Percentiles rank a stretch among this genome's conserved stretches.
phyloP scores from a whole-genome alignment of 92 coral and sea anemone genomes.

The Umimayanthus kanabou region DNA sequence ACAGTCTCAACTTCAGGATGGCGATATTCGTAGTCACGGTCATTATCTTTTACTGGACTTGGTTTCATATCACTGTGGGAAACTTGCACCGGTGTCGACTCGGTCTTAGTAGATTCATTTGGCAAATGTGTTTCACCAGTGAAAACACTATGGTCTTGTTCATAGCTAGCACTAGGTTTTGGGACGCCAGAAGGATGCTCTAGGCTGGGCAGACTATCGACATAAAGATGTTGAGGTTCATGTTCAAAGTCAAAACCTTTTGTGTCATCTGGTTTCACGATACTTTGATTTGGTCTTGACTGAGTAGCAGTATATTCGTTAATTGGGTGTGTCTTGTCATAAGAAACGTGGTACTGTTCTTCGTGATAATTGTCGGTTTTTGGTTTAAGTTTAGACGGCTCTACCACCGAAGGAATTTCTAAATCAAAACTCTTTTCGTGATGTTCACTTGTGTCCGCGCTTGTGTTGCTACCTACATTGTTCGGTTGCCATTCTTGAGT shows the following conservation, averaged over 20 bases:
- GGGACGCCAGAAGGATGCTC: neutral
- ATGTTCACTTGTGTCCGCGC: neutral
- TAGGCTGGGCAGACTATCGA: neutral
- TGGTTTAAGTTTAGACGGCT: neutral
- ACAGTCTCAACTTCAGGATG: slow-evolving; percentile 17
- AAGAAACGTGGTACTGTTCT: slow-evolving; percentile 2
- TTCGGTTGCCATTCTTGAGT: neutral
- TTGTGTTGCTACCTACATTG: neutral
- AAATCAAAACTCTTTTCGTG: slow-evolving; percentile 1
- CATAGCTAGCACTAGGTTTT: neutral
- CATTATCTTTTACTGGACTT: neutral
- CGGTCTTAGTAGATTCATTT: neutral
- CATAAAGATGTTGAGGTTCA: neutral
- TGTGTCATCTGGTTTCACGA: neutral
- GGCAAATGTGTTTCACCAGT: neutral
- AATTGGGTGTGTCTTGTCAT: neutral
- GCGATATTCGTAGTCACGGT: slow-evolving; percentile 3
- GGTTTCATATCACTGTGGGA: neutral
- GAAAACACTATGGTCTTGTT: neutral
- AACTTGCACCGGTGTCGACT: neutral
- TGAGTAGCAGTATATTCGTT: neutral
- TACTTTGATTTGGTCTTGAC: neutral
- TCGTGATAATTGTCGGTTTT: neutral
- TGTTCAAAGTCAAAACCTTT: neutral
- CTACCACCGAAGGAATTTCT: slow-evolving; percentile 10